phyloP scores from a whole-genome alignment of 2,113 vertebrate genomes.

The Coryphaenoides rupestris region DNA sequence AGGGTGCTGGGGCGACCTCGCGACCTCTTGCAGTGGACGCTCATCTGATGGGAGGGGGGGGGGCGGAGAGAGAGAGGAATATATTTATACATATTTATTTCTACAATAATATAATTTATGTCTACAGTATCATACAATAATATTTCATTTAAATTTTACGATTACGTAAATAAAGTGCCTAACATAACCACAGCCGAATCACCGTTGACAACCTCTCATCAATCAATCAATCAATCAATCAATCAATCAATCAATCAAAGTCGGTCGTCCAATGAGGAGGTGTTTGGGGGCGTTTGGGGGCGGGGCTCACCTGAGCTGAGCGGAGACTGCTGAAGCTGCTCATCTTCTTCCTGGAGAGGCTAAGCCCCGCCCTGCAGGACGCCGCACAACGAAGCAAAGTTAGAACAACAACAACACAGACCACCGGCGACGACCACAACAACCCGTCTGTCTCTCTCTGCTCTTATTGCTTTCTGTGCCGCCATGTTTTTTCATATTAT shows the following conservation, averaged over 20 bases:
- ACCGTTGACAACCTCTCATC: neutral
- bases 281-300: conserved; percentile 10
- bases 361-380: conserved; percentile 48
- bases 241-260: too few relatives aligned
- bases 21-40: conserved; percentile 72
- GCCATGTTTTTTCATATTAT: too few relatives aligned
- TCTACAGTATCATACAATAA: too few relatives aligned
- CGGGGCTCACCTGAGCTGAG: conserved; percentile 50
- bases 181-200: neutral
- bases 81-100: too few relatives aligned
- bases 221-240: too few relatives aligned
- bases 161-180: too few relatives aligned
- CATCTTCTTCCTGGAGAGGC: conserved; percentile 49
- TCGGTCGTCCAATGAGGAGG: neutral
- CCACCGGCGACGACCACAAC: neutral
- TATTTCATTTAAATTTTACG: too few relatives aligned
- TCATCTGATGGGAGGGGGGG: conserved; percentile 63
- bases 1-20: conserved; percentile 66
- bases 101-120: too few relatives aligned
- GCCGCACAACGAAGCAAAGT: conserved; percentile 9
- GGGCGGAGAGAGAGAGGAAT: too few relatives aligned
- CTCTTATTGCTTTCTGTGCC: too few relatives aligned
- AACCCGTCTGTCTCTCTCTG: too few relatives aligned
- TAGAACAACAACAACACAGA: neutral
- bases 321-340: conserved; percentile 48